Evolutionary conservation across 1,140 invertebrate species (phyloP), one percentile per base, ranked within the genome.

Genomic region (Neodiprion pinetum): DNA sequence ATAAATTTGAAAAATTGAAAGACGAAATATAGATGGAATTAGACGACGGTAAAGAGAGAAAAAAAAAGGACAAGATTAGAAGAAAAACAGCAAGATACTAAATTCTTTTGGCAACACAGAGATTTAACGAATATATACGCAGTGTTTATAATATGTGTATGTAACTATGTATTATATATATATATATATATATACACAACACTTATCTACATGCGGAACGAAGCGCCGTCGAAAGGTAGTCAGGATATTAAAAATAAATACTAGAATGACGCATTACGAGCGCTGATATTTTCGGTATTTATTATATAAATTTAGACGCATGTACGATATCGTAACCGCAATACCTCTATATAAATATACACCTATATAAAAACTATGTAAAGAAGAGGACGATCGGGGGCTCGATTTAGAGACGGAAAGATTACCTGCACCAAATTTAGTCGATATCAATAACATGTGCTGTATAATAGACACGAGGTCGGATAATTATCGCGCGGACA

Each of bases 211-310:
- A 40, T 1, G 28, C 53, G 53, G 28, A 40, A 40, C 28, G 28
- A 40, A 40, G 28, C 28, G 28, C 28, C 28, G 28, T 5, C 28
- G 28, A 5, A 3, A 40, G 28, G 5, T 40, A 40, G 28, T 40
- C 28, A 40, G 28, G 28, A 40, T 61, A 61, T 61, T 61, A 61
- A 61, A 61, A 61, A 61, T 61, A 61, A 61, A 61, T 61, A 61
- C 53, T 61, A 61, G 53, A 61, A 12, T 61, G 53, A 61, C 53
- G 53, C 53, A 61, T 61, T 9, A 61, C 53, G 53, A 12, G n/a
- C 11, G 28, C 4, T 14, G 53, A 61, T 61, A 61, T 61, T 61
- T 61, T 61, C 5, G 28, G 53, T 17, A 7, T 17, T 12, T 61
- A 12, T 5, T 61, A 61, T 9, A 61, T 61, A 61, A 61, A 61